phyloP scores from a whole-genome alignment of 2,888 invertebrate genomes.

The Trachelus iudaicus region DNA sequence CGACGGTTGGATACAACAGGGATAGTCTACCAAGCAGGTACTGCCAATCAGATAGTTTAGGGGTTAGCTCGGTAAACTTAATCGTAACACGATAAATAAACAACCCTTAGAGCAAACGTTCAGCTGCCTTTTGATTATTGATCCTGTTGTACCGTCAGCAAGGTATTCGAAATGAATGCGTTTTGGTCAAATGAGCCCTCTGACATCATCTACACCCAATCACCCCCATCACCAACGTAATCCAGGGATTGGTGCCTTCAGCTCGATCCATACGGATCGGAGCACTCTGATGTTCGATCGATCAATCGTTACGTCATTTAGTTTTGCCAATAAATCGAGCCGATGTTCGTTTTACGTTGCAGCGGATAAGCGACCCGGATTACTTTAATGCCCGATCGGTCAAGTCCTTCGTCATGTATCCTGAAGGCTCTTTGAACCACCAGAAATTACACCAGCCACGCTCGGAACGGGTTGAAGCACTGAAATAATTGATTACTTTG shows the following conservation, averaged over 20 bases:
- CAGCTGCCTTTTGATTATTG: neutral
- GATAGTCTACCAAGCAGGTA: neutral
- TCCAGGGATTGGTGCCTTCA: neutral
- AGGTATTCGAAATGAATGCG: neutral
- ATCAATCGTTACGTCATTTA: neutral
- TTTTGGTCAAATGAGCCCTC: neutral
- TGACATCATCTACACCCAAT: neutral
- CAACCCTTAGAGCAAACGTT: neutral
- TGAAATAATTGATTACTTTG: neutral
- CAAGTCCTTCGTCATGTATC: neutral
- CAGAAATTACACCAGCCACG: neutral
- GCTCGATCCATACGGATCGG: neutral
- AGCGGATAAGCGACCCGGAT: neutral
- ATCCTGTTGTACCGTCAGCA: neutral
- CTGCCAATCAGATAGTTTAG: neutral
- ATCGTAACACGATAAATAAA: neutral
- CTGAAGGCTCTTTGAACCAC: neutral
- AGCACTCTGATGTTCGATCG: neutral
- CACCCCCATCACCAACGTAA: neutral
- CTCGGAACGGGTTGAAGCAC: neutral
- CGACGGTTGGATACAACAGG: neutral
- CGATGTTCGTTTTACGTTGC: neutral
- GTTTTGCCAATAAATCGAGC: slow-evolving; percentile 1
- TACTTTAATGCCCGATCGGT: slow-evolving; percentile 1
- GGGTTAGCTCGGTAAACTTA: neutral